Base-by-base conservation (phyloP, 2,888 invertebrate genomes). In the Ochropleura leucogaster region DNA sequence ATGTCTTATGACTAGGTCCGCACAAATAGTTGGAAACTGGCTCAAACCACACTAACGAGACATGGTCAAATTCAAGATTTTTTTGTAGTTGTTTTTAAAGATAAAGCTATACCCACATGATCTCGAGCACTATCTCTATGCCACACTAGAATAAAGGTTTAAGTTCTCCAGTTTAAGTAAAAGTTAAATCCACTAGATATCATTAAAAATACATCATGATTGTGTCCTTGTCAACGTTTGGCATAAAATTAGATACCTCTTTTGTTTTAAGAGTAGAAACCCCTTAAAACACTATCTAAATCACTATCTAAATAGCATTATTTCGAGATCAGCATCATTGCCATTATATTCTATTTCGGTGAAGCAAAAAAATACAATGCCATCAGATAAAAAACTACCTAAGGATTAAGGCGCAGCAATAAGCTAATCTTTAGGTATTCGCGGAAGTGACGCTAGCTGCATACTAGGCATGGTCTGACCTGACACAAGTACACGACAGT, bases 291-390 rank as follows among this genome's bases (percentile, higher is more conserved):
- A n/a, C n/a, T n/a, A n/a, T n/a, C n/a, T n/a, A 30, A 60, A 40
- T 30, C 14, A 14, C 8, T 4, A n/a, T n/a, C 0, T 4, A 72
- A 18, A 59, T 65, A 40, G 30, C 59, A 46, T 60, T 12, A 49
- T 75, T 60, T 49, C 49, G 30, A 44, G 68, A 72, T 74, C 53
- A 44, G 4, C 47, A 30, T 49, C 70, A 68, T 16, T 59, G 8
- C 18, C 49, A 71, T 74, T 70, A 79, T n/a, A 59, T 44, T 5
- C 3, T 44, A 69, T 40, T 70, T 78, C 2, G 44, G 49, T n/a
- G 16, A 44, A 68, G 18, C 8, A 49, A 78, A 30, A 47, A 42
- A 40, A 47, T 16, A 44, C 42, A 57, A 78, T 59, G 49, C 2
- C 57, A 51, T 74, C 16, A 57, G 68, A 74, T 49, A n/a, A 44